Evolutionary conservation across 2,888 invertebrate species (phyloP).

Genomic region (Habrosyne pyritoides): DNA sequence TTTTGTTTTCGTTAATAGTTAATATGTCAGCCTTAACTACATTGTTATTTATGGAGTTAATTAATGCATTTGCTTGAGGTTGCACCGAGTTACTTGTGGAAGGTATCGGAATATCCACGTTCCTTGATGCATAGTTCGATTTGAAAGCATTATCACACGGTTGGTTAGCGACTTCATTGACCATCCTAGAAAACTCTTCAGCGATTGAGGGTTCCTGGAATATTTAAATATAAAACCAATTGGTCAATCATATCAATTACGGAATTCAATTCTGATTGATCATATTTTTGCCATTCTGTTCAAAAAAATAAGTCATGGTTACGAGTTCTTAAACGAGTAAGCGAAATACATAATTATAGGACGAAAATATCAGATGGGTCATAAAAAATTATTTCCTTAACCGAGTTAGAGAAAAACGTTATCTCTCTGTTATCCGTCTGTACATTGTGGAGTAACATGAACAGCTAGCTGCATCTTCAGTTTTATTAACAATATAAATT

Average conservation of each 20-base stretch:
- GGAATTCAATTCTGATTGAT: too few relatives aligned
- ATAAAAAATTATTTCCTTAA: too few relatives aligned
- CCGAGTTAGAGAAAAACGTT: too few relatives aligned
- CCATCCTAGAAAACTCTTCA: constrained; percentile 78
- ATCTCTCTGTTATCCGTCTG: too few relatives aligned
- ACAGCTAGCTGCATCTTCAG: too few relatives aligned
- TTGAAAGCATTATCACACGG: constrained; percentile 60
- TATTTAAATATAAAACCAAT: constrained; percentile 17
- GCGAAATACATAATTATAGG: too few relatives aligned
- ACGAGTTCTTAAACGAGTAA: too few relatives aligned
- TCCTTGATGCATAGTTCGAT: constrained; percentile 57
- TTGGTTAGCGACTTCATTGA: constrained; percentile 72
- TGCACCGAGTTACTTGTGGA: constrained; percentile 56
- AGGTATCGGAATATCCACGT: constrained; percentile 54
- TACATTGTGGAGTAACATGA: too few relatives aligned
- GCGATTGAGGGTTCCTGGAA: constrained; percentile 62
- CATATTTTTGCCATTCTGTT: background rate
- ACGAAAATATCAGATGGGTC: too few relatives aligned
- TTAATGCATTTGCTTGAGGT: constrained; percentile 70
- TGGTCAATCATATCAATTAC: too few relatives aligned
- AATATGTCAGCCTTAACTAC: constrained; percentile 75
- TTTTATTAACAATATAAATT: too few relatives aligned
- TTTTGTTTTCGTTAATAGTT: constrained; percentile 72
- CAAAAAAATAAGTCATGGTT: too few relatives aligned
- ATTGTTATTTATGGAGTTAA: constrained; percentile 74